Conservation (phyloP, 2,888 invertebrate genomes). For the Lasioglossum malachurum region DNA sequence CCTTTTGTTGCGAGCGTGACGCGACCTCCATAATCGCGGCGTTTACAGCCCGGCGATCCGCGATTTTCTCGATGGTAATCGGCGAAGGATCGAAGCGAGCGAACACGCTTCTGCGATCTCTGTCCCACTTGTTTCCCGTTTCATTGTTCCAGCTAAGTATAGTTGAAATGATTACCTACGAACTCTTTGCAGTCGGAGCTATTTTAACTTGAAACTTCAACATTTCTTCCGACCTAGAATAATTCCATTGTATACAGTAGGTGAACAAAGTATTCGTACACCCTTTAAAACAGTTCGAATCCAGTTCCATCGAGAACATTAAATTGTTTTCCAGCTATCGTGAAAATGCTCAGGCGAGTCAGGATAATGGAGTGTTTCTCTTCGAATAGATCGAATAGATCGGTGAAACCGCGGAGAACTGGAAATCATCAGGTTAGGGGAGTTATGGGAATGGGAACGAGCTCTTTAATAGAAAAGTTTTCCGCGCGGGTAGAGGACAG, state of each 20-base stretch:
- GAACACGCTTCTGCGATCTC: not conserved
- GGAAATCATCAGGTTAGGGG: conserved; percentile 4
- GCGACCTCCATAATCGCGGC: not conserved
- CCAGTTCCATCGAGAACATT: not conserved
- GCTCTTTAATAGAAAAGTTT: conserved; percentile 12
- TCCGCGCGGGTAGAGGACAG: not conserved
- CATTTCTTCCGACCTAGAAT: no score
- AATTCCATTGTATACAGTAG: no score
- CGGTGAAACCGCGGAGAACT: not conserved
- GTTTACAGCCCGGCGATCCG: not conserved
- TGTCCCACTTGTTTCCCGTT: not conserved
- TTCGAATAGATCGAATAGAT: not conserved
- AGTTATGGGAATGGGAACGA: conserved; percentile 21
- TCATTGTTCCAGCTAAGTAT: not conserved
- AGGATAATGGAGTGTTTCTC: not conserved
- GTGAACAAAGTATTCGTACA: no score
- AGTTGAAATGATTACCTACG: not conserved
- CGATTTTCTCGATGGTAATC: not conserved
- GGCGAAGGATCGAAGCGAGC: not conserved
- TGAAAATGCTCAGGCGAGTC: not conserved
- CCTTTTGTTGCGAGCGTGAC: not conserved
- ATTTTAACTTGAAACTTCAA: no score
- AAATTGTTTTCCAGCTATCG: not conserved
- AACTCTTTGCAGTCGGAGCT: no score
- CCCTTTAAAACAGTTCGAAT: not conserved